phyloP scores from a whole-genome alignment of 2,797 vertebrate species.

The Myripristis jacobus region DNA sequence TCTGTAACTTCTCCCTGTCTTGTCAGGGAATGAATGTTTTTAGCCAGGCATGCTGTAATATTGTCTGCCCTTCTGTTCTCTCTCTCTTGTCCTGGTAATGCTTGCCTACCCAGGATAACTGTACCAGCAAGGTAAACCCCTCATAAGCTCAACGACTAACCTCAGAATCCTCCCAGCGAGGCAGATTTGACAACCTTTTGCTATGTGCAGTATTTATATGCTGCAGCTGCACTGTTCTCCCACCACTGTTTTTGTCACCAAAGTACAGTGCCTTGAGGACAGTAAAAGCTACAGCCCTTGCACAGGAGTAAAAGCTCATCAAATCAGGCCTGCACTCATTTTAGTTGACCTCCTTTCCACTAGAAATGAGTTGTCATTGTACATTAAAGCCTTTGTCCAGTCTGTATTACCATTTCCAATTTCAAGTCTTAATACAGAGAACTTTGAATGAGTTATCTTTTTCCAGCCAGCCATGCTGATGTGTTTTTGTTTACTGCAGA shows the following conservation, averaged over 20 bases:
- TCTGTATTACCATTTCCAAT: conserved; percentile 30
- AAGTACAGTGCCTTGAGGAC: conserved; percentile 18
- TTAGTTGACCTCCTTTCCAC: conserved; percentile 25
- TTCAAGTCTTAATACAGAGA: background rate
- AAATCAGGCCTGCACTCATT: conserved; percentile 31
- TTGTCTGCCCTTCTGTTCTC: conserved; percentile 71
- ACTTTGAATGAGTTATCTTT: background rate
- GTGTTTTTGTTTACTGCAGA: conserved; percentile 82
- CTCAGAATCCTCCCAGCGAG: conserved; percentile 35
- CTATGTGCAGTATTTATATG: background rate
- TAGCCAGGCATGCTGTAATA: conserved; percentile 69
- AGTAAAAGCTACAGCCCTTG: conserved; percentile 16
- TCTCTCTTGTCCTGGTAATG: conserved; percentile 81
- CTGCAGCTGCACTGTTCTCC: conserved; percentile 6
- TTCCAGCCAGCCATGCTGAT: conserved; percentile 6
- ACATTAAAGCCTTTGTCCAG: conserved; percentile 4
- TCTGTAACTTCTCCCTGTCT: conserved; percentile 39
- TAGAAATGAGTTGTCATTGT: conserved; percentile 14
- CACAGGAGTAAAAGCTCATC: conserved; percentile 32
- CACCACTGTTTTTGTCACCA: conserved; percentile 3
- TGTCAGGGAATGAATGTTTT: conserved; percentile 49
- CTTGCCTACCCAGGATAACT: conserved; percentile 94
- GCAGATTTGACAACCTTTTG: conserved; percentile 56
- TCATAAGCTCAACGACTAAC: conserved; percentile 61
- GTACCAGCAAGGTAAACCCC: conserved; percentile 96